phyloP scores from a whole-genome alignment of 2,113 vertebrate species.

The Neodon shergylaensis region DNA sequence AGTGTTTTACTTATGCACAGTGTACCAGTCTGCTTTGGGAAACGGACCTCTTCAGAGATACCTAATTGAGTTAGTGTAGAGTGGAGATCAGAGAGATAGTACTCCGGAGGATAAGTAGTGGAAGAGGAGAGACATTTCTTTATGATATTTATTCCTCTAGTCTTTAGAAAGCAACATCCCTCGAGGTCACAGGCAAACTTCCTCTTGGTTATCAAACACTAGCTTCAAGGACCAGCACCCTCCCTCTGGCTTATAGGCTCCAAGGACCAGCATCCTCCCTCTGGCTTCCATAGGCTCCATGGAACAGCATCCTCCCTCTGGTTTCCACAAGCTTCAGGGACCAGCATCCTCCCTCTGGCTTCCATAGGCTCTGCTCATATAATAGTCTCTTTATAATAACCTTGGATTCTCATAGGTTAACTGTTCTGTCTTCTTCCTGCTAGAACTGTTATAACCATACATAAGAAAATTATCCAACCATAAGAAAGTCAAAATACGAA shows the following conservation, averaged over 20 bases:
- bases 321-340: too few species aligned
- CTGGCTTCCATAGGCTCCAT: too few species aligned
- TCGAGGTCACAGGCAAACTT: too few species aligned
- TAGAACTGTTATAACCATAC: background rate
- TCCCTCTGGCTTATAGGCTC: background rate
- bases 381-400: background rate
- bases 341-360: too few species aligned
- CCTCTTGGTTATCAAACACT: fast-evolving
- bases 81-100: too few species aligned
- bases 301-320: too few species aligned
- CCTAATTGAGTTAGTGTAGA: background rate
- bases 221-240: too few species aligned
- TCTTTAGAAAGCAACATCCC: background rate
- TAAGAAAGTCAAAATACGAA: conserved; percentile 10
- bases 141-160: background rate
- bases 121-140: background rate
- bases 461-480: background rate
- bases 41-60: background rate
- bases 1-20: too few species aligned
- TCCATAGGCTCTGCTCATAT: background rate
- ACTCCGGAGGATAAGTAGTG: background rate
- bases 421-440: background rate
- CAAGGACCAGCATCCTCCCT: too few species aligned
- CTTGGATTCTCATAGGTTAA: background rate
- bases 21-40: background rate